Conservation (phyloP, 2,113 vertebrate genomes). For the Nipponia nippon region DNA sequence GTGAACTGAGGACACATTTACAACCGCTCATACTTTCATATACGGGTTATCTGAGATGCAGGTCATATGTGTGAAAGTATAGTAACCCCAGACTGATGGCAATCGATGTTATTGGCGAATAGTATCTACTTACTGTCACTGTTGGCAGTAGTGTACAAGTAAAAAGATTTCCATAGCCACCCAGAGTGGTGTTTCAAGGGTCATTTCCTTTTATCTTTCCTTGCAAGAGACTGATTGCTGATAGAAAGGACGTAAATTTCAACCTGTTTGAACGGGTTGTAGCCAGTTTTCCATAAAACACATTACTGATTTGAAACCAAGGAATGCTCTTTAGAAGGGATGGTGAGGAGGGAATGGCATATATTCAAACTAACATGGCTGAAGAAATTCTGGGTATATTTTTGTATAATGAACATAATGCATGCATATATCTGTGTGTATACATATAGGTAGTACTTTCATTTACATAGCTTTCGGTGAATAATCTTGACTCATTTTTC, state of each 20-base stretch:
- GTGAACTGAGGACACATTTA: background rate
- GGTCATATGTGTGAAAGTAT: background rate
- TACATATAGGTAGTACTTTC: background rate
- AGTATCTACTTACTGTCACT: background rate
- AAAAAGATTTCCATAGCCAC: slow-evolving; percentile 36
- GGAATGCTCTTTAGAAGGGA: slow-evolving; percentile 14
- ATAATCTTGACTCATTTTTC: background rate
- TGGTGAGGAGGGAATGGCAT: background rate
- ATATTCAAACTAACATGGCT: background rate
- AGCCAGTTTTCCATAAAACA: background rate
- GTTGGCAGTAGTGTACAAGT: background rate
- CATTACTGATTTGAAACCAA: background rate
- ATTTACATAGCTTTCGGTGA: background rate
- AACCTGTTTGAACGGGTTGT: background rate
- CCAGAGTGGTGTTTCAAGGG: slow-evolving; percentile 50
- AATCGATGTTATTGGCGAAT: slow-evolving; percentile 10
- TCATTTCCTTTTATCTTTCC: slow-evolving; percentile 59
- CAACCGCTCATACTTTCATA: background rate
- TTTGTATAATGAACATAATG: background rate
- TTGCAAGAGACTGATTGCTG: slow-evolving; percentile 42
- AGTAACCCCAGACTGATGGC: background rate
- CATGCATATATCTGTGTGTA: background rate
- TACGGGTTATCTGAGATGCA: background rate
- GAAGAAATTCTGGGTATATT: background rate
- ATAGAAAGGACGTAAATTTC: slow-evolving; percentile 25